Evolutionary conservation across 2,113 vertebrate species (phyloP), one percentile per base, ranked within the genome.

Genomic region (Tenebrosternarchus preto): DNA sequence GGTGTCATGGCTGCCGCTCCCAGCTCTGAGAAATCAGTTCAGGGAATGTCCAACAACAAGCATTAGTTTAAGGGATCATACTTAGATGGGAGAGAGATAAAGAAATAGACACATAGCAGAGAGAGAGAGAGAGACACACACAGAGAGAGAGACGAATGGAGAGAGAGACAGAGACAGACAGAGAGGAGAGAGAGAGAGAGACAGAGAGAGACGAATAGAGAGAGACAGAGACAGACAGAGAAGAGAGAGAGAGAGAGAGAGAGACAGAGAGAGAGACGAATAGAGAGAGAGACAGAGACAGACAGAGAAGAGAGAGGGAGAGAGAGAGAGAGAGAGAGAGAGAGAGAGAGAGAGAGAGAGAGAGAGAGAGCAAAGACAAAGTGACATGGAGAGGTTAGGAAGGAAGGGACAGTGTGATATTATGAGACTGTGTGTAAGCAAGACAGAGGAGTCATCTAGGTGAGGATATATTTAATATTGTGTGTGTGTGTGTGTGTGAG

Each of bases 1-100:
- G 66, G 61, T 80, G 74, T 64, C 33, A 59, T 63, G 46, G 16
- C 39, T 64, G 6, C 69, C 16, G 39, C 17, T 20, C 39, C 22
- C 80, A 4, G 2, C 3, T 53, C 4, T n/a, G 78, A 85, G 80
- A 83, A 24, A 46, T 46, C 43, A 46, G 43, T 9, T 46, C 43
- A 9, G 33, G 67, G 36, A 4, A 63, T 16, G 56, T 67, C 63
- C 69, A 56, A 8, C 11, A 7, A 36, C 31, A 50, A 19, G 11
- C 55, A 72, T 70, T 76, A 43, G 31, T 50, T 55, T 61, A 72
- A 78, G 69, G 66, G 67, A 71, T 24, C 33, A 82, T 71, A 77
- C 72, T 77, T 61, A 72, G 60, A 25, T 12, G n/a, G 71, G 39
- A 56, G 71, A 73, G 71, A 53, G 22, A 83, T 56, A 75, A 43